These are phyloP conservation scores for Drosophila anomalata DNA, from an alignment of 2,888 invertebrate genomes.

Conservation along the genomic window DNA sequence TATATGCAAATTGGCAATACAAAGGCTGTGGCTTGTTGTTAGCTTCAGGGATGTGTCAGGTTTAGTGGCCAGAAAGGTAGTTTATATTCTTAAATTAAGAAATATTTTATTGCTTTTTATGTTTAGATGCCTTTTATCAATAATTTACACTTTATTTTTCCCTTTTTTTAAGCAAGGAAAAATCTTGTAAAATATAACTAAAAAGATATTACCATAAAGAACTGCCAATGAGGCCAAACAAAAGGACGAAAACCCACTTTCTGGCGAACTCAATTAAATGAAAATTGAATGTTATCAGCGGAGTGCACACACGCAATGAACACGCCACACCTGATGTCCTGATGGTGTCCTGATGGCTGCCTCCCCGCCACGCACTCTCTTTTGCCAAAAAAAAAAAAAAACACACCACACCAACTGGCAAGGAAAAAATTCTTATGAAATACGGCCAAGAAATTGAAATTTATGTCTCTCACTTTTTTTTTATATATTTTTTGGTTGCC, in stretches of 20 bases:
- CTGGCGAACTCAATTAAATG: constrained; percentile 28
- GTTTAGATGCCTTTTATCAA: too few relatives aligned
- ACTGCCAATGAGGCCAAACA: constrained; percentile 7
- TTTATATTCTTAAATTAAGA: too few relatives aligned
- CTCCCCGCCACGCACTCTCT: constrained; percentile 2
- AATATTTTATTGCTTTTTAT: too few relatives aligned
- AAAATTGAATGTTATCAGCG: constrained; percentile 29
- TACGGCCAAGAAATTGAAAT: constrained; percentile 57
- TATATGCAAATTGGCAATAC: constrained; percentile 5
- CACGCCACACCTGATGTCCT: constrained; percentile 22
- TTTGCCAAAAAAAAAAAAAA: not conserved
- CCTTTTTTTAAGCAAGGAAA: not conserved
- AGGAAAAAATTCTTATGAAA: constrained; percentile 32
- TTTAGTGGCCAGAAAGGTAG: not conserved
- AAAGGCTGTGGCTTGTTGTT: not conserved
- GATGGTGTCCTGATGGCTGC: constrained; percentile 4
- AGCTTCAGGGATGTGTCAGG: not conserved
- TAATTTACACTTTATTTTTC: too few relatives aligned
- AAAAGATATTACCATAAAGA: not conserved
- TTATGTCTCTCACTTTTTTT: constrained; percentile 43
- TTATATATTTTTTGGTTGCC: constrained; percentile 6
- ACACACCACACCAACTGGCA: not conserved
- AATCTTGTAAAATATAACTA: not conserved
- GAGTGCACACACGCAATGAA: constrained; percentile 14
- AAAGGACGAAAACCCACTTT: not conserved